These are phyloP conservation scores for Rousettus leschenaultii DNA, from an alignment of 2,113 vertebrate species.

Conservation along the genomic window DNA sequence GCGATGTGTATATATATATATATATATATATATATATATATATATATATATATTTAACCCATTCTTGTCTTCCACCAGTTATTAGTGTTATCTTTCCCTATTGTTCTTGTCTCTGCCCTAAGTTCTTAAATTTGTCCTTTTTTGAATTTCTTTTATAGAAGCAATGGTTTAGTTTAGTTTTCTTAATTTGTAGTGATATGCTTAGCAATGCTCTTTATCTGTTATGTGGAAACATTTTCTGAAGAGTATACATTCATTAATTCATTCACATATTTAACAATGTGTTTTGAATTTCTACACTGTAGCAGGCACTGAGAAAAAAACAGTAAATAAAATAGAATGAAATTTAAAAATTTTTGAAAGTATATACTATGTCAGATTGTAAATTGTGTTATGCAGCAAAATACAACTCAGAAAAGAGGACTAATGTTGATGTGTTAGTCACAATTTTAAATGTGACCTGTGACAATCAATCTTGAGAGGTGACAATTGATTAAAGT, in stretches of 20 bases:
- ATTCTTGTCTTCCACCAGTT: neutral
- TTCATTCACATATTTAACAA: neutral
- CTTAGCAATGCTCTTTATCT: neutral
- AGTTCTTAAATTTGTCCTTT: neutral
- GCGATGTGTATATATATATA: too few relatives aligned
- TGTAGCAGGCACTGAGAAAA: neutral
- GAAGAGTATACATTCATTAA: neutral
- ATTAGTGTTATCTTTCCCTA: neutral
- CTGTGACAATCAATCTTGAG: neutral
- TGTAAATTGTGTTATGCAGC: neutral
- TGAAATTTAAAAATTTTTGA: neutral
- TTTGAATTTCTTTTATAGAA: neutral
- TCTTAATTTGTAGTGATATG: neutral
- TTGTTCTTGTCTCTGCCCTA: neutral
- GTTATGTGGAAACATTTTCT: neutral
- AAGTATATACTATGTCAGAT: neutral
- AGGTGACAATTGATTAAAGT: neutral
- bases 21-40: too few relatives aligned
- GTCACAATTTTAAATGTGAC: neutral
- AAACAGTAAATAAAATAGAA: neutral
- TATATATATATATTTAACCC: too few relatives aligned
- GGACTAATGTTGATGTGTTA: neutral
- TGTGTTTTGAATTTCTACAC: neutral
- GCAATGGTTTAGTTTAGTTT: neutral
- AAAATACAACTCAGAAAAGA: neutral